Percentiles rank a stretch among this genome's conserved stretches.
Conservation (phyloP, 1,140 invertebrate genomes). For the Macrostomum lignano region DNA sequence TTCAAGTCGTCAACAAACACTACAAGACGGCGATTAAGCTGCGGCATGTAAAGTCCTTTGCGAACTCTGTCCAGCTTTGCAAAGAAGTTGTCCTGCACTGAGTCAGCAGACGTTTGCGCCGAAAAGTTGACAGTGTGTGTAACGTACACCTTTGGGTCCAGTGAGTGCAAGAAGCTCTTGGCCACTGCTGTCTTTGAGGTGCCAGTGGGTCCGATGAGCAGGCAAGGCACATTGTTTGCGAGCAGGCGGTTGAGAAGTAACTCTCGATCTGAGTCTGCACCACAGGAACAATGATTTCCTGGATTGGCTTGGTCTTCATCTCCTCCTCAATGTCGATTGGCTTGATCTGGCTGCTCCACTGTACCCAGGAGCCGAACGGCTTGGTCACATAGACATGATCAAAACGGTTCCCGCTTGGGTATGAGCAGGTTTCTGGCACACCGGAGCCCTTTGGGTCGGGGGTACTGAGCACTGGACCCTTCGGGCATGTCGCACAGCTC, state of each 20-base stretch:
- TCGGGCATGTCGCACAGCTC: conserved; percentile 18
- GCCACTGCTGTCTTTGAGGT: conserved; percentile 39
- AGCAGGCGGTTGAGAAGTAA: neutral
- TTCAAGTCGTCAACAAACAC: conserved; percentile 28
- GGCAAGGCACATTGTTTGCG: conserved; percentile 32
- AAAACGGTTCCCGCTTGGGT: conserved; percentile 32
- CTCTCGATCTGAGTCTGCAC: neutral
- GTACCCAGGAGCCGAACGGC: conserved; percentile 17
- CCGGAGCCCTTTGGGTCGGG: conserved; percentile 31
- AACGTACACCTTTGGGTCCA: conserved; percentile 17
- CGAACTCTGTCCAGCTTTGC: conserved; percentile 23
- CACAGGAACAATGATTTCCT: conserved; percentile 1
- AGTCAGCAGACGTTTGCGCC: conserved; percentile 24
- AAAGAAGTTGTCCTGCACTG: conserved; percentile 26
- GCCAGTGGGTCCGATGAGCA: conserved; percentile 53
- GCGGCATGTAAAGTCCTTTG: conserved; percentile 21
- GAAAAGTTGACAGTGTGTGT: conserved; percentile 27
- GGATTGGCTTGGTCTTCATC: conserved; percentile 3
- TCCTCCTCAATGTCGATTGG: conserved; percentile 14
- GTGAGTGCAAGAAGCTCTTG: conserved; percentile 21
- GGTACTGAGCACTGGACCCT: conserved; percentile 28
- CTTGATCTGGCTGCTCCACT: conserved; percentile 16
- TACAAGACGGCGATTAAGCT: conserved; percentile 15
- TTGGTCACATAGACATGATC: conserved; percentile 22
- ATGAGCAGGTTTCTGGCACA: conserved; percentile 26